phyloP scores from a whole-genome alignment of 1,140 invertebrate genomes.

The Brachionus manjavacas region DNA sequence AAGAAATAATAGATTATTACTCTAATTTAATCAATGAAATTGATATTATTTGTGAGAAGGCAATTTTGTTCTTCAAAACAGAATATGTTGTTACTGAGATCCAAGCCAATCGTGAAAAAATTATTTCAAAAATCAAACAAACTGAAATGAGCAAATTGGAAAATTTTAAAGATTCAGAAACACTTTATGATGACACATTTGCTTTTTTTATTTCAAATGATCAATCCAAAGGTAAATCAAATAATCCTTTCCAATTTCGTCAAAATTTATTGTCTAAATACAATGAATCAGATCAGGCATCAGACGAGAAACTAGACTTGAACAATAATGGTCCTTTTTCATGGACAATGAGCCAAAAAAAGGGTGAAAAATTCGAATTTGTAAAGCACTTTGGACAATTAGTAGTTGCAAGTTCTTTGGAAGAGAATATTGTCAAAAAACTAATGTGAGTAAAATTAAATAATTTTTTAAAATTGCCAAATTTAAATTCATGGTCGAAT shows the following conservation, averaged over 20 bases:
- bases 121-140: not conserved
- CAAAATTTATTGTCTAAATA: too few relatives aligned
- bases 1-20: not conserved
- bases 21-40: not conserved
- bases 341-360: not conserved
- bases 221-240: not conserved
- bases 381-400: not conserved
- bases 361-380: not conserved
- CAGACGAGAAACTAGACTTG: not conserved
- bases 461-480: too few relatives aligned
- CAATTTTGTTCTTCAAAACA: not conserved
- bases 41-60: not conserved
- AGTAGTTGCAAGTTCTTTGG: not conserved
- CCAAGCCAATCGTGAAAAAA: not conserved
- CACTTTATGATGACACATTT: not conserved
- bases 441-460: not conserved
- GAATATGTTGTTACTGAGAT: not conserved
- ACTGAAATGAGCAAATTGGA: not conserved
- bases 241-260: not conserved
- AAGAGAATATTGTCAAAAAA: not conserved
- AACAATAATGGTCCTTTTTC: not conserved
- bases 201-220: not conserved
- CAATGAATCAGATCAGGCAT: not conserved
- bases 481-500: not conserved
- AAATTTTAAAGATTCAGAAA: not conserved